Evolutionary conservation across 2,888 invertebrate genomes (phyloP).

Genomic region (Aleiodes alternator): DNA sequence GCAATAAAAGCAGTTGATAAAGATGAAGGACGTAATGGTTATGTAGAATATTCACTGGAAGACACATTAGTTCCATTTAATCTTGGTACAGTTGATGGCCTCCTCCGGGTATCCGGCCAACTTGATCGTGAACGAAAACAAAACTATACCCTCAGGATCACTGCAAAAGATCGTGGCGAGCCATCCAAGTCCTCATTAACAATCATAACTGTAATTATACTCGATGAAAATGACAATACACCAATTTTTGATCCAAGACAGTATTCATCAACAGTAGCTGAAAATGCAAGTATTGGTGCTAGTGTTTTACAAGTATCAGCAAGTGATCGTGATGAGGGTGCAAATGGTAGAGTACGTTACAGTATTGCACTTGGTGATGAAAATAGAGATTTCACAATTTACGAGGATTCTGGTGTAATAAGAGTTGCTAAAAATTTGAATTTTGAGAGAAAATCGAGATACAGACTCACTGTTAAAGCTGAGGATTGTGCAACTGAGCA

Average conservation of each 20-base stretch:
- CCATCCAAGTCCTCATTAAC: conserved; percentile 85
- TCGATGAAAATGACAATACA: conserved; percentile 94
- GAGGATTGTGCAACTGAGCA: conserved; percentile 91
- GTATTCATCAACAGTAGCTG: conserved; percentile 92
- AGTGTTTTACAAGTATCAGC: conserved; percentile 93
- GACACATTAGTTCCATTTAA: conserved; percentile 82
- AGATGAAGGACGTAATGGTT: conserved; percentile 94
- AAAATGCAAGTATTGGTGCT: conserved; percentile 95
- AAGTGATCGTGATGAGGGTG: conserved; percentile 90
- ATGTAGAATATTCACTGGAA: conserved; percentile 90
- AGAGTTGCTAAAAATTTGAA: conserved; percentile 95
- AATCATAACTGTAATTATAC: conserved; percentile 83
- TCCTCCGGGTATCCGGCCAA: conserved; percentile 88
- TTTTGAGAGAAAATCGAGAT: conserved; percentile 91
- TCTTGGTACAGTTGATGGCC: conserved; percentile 91
- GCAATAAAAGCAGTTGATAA: conserved; percentile 92
- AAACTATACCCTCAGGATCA: conserved; percentile 85
- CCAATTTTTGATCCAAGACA: conserved; percentile 93
- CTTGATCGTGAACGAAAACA: conserved; percentile 89
- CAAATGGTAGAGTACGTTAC: conserved; percentile 94
- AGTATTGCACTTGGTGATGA: conserved; percentile 92
- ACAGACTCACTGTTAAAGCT: conserved; percentile 88
- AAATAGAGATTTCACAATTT: conserved; percentile 93
- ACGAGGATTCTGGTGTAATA: conserved; percentile 93
- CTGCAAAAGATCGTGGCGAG: conserved; percentile 92